Base-by-base conservation (phyloP, 2,113 vertebrate species). In the Podocnemis expansa region DNA sequence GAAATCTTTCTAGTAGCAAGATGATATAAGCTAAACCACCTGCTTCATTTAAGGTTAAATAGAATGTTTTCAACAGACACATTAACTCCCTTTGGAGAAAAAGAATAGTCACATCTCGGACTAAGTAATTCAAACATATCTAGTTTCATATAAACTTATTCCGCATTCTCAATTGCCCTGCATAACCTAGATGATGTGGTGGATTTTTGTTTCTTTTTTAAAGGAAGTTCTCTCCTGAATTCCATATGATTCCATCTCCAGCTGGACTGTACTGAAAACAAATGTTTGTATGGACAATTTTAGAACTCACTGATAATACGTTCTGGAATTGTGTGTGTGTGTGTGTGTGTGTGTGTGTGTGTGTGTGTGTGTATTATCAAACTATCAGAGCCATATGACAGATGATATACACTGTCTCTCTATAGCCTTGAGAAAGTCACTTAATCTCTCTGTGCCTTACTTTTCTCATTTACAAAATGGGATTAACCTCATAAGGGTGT, bases 51-150 rank as follows among this genome's bases (percentile, higher is more conserved):
- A 38, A 51, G 84, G 51, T 82, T 73, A 80, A 60, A 41, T 54
- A 79, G 88, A 81, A 90, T 82, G 6, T 89, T 41, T 88, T 63
- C 17, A 91, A 86, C 60, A 70, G 91, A 90, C 90, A 10, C 45
- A 6, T 78, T 8, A 87, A 41, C 79, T 82, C 73, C 76, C 45
- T 55, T 47, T 89, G 81, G 80, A 78, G 78, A 47, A 89, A 92
- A 84, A 80, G 79, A 73, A 89, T 29, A 55, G 80, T 58, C 41
- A 80, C 73, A 34, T 6, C n/a, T 31, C 80, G 82, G 85, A n/a
- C n/a, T n/a, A n/a, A n/a, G n/a, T n/a, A n/a, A n/a, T n/a, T n/a
- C n/a, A 67, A 41, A 12, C 41, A 22, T 45, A 1, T 58, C 24
- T 55, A 58, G 1, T 34, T 78, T 84, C 3, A 0, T 4, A 1